A percentile compares a stretch with the other conserved stretches of the same genome.
Conservation (phyloP, 35 echinoderm and acorn worm genomes). For the Diadema setosum region DNA sequence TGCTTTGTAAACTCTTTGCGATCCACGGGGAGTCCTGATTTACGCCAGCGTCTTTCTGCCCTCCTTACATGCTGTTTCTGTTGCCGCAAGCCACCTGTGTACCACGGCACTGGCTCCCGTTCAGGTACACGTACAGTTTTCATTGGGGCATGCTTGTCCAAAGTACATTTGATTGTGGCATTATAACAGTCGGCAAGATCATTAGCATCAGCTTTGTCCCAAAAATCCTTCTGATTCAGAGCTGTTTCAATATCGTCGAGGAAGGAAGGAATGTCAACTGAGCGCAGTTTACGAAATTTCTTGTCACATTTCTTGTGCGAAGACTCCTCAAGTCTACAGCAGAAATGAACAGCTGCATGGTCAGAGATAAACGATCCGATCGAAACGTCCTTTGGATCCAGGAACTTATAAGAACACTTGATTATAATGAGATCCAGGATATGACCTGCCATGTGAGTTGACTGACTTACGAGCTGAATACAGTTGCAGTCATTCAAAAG, state of each 20-base stretch:
- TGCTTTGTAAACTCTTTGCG: too few species aligned
- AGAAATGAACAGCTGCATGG: not conserved
- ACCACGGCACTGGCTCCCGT: not conserved
- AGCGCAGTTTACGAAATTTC: not conserved
- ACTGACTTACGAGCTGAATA: not conserved
- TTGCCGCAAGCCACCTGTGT: too few species aligned
- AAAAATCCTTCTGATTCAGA: not conserved
- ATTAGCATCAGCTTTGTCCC: not conserved
- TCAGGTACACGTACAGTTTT: too few species aligned
- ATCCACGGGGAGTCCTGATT: too few species aligned
- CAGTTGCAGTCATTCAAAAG: not conserved
- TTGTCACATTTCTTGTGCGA: not conserved
- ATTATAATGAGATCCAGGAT: not conserved
- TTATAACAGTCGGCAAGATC: not conserved
- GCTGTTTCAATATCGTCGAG: not conserved
- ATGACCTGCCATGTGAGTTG: not conserved
- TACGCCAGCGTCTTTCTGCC: too few species aligned
- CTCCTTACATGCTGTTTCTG: too few species aligned
- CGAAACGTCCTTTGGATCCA: not conserved
- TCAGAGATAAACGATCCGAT: not conserved
- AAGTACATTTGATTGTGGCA: not conserved
- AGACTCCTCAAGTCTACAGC: not conserved
- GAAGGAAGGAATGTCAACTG: slow-evolving; percentile 5
- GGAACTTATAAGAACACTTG: not conserved
- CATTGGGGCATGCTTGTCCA: not conserved